These are phyloP conservation scores for Helicoverpa assulta DNA, from an alignment of 2,888 invertebrate species.

Conservation along the genomic window DNA sequence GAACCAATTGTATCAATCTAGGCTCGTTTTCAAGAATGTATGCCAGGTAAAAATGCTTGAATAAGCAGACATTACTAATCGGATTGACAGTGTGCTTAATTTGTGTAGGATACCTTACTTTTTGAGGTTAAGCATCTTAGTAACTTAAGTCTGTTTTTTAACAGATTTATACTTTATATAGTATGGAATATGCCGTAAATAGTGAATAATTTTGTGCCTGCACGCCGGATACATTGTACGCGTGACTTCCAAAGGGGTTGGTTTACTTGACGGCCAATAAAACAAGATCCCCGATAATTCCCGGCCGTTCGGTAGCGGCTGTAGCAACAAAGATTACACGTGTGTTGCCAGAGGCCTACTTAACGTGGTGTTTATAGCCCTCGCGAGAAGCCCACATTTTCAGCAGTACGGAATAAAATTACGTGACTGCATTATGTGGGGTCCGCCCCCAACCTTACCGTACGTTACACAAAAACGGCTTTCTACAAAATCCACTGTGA, in stretches of 20 bases:
- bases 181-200: slow-evolving; percentile 10
- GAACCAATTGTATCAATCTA: slow-evolving; percentile 44
- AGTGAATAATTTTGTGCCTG: slow-evolving; percentile 32
- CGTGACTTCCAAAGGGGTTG: slow-evolving; percentile 63
- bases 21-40: slow-evolving; percentile 29
- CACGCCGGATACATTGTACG: slow-evolving; percentile 36
- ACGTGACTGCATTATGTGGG: slow-evolving; percentile 55
- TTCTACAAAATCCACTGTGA: slow-evolving; percentile 30
- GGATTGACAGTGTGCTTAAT: slow-evolving; percentile 37
- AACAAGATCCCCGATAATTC: slow-evolving; percentile 55
- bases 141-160: slow-evolving; percentile 23
- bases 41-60: slow-evolving; percentile 32
- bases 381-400: slow-evolving; percentile 61
- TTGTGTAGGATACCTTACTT: slow-evolving; percentile 21
- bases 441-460: slow-evolving; percentile 46
- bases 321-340: slow-evolving; percentile 41
- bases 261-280: slow-evolving; percentile 57
- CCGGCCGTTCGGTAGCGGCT: slow-evolving; percentile 49
- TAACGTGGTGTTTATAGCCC: slow-evolving; percentile 66
- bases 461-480: slow-evolving; percentile 18
- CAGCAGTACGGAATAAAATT: slow-evolving; percentile 67
- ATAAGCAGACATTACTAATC: slow-evolving; percentile 29
- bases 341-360: slow-evolving; percentile 49
- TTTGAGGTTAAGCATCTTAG: slow-evolving; percentile 43
- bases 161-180: not conserved